phyloP scores from a whole-genome alignment of 2,888 invertebrate species.

The Nudaria mundana region DNA sequence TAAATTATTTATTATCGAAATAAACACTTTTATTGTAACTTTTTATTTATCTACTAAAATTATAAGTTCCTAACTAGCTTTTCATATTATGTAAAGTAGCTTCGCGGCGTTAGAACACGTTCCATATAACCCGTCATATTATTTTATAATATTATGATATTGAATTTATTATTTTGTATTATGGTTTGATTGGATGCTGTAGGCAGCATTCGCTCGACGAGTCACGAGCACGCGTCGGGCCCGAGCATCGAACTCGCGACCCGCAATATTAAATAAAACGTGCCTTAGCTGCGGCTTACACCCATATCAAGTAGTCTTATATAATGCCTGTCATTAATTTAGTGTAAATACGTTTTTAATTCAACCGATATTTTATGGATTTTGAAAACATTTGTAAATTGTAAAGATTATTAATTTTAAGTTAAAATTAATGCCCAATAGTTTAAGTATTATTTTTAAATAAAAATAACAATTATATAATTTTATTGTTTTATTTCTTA shows the following conservation, averaged over 20 bases:
- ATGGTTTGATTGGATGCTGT: slow-evolving; percentile 43
- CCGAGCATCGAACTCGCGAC: slow-evolving; percentile 28
- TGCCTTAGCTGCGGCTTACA: slow-evolving; percentile 76
- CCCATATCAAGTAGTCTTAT: slow-evolving; percentile 76
- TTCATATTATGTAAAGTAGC: slow-evolving; percentile 66
- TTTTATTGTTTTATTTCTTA: slow-evolving; percentile 62
- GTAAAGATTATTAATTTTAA: slow-evolving; percentile 81
- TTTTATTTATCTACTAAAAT: slow-evolving; percentile 75
- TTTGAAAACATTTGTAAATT: slow-evolving; percentile 81
- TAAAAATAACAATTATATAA: slow-evolving; percentile 78
- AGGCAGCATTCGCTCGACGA: slow-evolving; percentile 16
- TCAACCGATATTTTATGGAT: slow-evolving; percentile 81
- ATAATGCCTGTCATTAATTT: slow-evolving; percentile 73
- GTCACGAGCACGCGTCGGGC: background rate
- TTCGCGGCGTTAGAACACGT: slow-evolving; percentile 51
- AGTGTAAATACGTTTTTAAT: slow-evolving; percentile 79
- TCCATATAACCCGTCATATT: slow-evolving; percentile 51
- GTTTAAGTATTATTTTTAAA: slow-evolving; percentile 79
- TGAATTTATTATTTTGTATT: slow-evolving; percentile 53
- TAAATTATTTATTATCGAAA: slow-evolving; percentile 76
- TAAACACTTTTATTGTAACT: slow-evolving; percentile 55
- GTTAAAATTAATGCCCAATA: slow-evolving; percentile 77
- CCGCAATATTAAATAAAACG: slow-evolving; percentile 61
- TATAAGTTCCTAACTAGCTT: slow-evolving; percentile 80
- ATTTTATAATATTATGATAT: slow-evolving; percentile 52